Conservation (phyloP, 2,888 invertebrate species). For the Drosophila siamana region DNA sequence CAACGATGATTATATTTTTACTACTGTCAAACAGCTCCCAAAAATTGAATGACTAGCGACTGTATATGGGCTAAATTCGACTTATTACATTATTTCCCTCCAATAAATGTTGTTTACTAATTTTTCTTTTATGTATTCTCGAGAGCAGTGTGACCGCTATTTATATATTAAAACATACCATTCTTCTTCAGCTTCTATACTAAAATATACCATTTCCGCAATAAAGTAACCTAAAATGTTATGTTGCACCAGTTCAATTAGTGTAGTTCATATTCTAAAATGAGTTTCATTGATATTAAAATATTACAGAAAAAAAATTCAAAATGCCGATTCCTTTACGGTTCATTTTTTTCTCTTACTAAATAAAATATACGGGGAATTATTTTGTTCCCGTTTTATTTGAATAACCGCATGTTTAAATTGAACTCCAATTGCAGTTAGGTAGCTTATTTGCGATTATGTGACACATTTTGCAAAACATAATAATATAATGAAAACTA, state of each 20-base stretch:
- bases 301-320: too few species aligned
- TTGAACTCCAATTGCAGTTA: too few species aligned
- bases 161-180: neutral
- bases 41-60: neutral
- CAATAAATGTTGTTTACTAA: conserved; percentile 73
- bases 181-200: neutral
- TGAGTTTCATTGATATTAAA: too few species aligned
- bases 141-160: conserved; percentile 24
- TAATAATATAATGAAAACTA: too few species aligned
- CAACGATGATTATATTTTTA: conserved; percentile 61
- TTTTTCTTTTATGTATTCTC: conserved; percentile 76
- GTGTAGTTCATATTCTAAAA: too few species aligned
- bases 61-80: neutral
- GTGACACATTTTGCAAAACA: too few species aligned
- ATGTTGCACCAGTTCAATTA: neutral
- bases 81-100: conserved; percentile 69
- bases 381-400: too few species aligned
- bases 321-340: too few species aligned
- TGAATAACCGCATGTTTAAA: too few species aligned
- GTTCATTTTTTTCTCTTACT: too few species aligned
- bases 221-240: neutral
- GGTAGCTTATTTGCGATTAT: too few species aligned
- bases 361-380: too few species aligned
- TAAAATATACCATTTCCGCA: neutral
- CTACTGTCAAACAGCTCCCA: conserved; percentile 3